These are phyloP conservation scores for Hestina assimilis DNA, from an alignment of 1,140 invertebrate species.

Conservation along the genomic window DNA sequence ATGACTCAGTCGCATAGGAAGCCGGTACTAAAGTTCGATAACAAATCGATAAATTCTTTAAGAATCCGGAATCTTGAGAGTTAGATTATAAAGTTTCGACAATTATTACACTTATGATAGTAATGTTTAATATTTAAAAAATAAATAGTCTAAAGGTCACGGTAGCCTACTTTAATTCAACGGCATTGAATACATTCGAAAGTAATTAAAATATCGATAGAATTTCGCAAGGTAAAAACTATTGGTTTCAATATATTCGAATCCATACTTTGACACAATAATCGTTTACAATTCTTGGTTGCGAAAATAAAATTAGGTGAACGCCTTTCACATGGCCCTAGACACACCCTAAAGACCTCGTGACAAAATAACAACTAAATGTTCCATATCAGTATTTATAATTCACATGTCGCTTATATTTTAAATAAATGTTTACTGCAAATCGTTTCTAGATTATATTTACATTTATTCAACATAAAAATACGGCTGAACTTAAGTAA, in stretches of 20 bases:
- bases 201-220: constrained; percentile 44
- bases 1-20: constrained; percentile 39
- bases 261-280: constrained; percentile 37
- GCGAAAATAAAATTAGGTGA: constrained; percentile 3
- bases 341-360: constrained; percentile 8
- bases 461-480: no score
- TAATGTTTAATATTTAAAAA: neutral
- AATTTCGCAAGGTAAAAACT: constrained; percentile 32
- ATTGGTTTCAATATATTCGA: constrained; percentile 27
- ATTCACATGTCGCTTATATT: neutral
- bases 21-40: constrained; percentile 20
- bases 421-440: no score
- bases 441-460: neutral
- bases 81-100: neutral
- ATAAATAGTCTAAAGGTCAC: constrained; percentile 18
- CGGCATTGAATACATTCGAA: constrained; percentile 25
- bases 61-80: constrained; percentile 13
- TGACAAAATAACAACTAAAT: neutral
- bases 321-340: constrained; percentile 11
- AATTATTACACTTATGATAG: neutral
- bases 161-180: constrained; percentile 32
- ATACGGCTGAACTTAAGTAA: no score
- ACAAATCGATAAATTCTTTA: constrained; percentile 9
- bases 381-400: neutral
- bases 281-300: constrained; percentile 14